Percentiles rank a stretch among this genome's conserved stretches.
Evolutionary conservation across 2,113 vertebrate genomes (phyloP).

Genomic region (Salvator merianae): DNA sequence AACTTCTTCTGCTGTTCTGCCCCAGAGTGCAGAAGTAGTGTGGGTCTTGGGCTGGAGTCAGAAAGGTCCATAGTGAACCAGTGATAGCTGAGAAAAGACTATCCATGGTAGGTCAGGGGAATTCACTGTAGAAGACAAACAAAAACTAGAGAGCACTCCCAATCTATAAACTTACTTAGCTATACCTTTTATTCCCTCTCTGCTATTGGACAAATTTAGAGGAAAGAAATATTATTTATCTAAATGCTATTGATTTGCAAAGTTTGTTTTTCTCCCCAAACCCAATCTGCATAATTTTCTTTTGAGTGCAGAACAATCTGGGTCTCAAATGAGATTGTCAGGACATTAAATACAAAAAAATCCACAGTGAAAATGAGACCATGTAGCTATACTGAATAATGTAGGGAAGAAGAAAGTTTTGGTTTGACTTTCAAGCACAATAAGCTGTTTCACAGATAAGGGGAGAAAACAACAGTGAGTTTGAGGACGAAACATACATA

Average conservation of each 20-base stretch:
- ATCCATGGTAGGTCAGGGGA: too few species aligned
- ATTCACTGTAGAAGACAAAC: too few species aligned
- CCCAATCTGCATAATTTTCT: neutral
- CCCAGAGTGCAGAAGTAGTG: too few species aligned
- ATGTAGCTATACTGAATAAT: too few species aligned
- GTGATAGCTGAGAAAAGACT: too few species aligned
- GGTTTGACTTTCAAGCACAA: neutral
- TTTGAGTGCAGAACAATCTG: neutral
- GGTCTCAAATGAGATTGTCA: neutral
- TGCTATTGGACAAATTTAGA: neutral
- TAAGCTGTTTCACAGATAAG: neutral
- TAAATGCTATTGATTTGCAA: neutral
- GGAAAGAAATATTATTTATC: neutral
- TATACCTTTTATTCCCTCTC: neutral
- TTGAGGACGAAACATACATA: too few species aligned
- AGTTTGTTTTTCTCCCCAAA: neutral
- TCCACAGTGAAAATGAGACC: neutral
- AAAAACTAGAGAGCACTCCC: too few species aligned
- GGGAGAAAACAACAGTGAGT: neutral
- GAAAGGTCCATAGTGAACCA: too few species aligned
- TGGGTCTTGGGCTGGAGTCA: too few species aligned
- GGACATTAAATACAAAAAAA: neutral
- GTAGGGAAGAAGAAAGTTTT: neutral
- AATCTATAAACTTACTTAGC: neutral
- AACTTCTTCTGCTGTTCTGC: too few species aligned